Evolutionary conservation across 2,888 invertebrate species (phyloP).

Genomic region (Synergus japonicus): DNA sequence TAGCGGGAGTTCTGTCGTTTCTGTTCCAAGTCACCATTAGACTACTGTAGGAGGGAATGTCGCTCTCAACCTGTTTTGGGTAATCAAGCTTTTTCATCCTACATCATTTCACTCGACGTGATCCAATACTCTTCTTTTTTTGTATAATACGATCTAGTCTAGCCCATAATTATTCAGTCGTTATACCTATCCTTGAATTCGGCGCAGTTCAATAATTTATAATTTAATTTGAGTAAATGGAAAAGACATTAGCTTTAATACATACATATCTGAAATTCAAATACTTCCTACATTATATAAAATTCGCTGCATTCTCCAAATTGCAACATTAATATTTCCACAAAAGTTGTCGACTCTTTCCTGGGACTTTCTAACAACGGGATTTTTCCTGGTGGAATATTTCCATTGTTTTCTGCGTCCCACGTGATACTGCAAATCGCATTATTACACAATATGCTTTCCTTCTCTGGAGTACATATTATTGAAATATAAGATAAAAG

Average conservation of each 20-base stretch:
- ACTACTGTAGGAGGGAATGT: neutral
- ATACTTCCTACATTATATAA: too few species aligned
- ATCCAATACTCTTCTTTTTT: neutral
- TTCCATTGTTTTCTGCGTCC: neutral
- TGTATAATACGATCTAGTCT: neutral
- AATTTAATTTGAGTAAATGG: too few species aligned
- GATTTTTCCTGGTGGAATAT: neutral
- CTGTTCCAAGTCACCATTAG: conserved; percentile 14
- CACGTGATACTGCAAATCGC: neutral
- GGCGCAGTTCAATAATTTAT: too few species aligned
- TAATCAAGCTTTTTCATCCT: conserved; percentile 15
- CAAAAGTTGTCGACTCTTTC: too few species aligned
- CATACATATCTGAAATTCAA: too few species aligned
- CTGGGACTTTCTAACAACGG: neutral
- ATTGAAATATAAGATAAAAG: neutral
- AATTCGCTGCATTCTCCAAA: neutral
- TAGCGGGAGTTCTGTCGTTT: neutral
- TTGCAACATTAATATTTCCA: neutral
- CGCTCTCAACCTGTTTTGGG: conserved; percentile 20
- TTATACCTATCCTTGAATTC: too few species aligned
- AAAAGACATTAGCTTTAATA: too few species aligned
- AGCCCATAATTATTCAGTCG: neutral
- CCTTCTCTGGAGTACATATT: neutral
- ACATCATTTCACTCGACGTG: neutral
- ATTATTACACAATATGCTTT: neutral